Evolutionary conservation across 2,113 vertebrate genomes (phyloP).

Genomic region (Sceloporus tristichus): DNA sequence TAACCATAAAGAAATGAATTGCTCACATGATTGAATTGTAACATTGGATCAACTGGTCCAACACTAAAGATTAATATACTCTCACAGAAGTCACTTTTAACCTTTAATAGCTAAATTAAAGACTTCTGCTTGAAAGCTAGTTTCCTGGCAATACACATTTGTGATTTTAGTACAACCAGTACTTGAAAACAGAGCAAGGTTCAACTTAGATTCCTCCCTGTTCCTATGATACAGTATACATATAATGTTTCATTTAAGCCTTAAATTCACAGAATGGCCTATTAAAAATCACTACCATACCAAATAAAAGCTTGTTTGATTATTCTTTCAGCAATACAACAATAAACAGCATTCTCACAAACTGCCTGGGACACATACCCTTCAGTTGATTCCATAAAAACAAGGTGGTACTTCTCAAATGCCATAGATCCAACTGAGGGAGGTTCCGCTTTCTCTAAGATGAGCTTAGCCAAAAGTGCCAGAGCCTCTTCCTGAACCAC

Average conservation of each 20-base stretch:
- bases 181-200: not conserved
- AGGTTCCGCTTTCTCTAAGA: conserved; percentile 92
- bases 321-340: not conserved
- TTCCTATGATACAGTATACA: not conserved
- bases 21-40: not conserved
- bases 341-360: not conserved
- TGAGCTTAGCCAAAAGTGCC: conserved; percentile 86
- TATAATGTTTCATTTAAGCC: not conserved
- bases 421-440: conserved; percentile 91
- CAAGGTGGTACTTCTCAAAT: conserved; percentile 93
- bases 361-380: conserved; percentile 79
- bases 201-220: not conserved
- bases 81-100: not conserved
- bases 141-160: not conserved
- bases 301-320: not conserved
- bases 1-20: not conserved
- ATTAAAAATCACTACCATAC: not conserved
- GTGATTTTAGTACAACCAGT: not conserved
- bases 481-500: conserved; percentile 75
- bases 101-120: not conserved
- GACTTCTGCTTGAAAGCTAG: not conserved
- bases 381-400: conserved; percentile 79
- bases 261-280: too few species aligned
- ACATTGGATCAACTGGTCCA: too few species aligned
- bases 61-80: not conserved